A percentile compares a stretch with the other conserved stretches of the same genome.
These are phyloP conservation scores for Crypturellus undulatus DNA, from an alignment of 2,113 vertebrate genomes.

Conservation along the genomic window DNA sequence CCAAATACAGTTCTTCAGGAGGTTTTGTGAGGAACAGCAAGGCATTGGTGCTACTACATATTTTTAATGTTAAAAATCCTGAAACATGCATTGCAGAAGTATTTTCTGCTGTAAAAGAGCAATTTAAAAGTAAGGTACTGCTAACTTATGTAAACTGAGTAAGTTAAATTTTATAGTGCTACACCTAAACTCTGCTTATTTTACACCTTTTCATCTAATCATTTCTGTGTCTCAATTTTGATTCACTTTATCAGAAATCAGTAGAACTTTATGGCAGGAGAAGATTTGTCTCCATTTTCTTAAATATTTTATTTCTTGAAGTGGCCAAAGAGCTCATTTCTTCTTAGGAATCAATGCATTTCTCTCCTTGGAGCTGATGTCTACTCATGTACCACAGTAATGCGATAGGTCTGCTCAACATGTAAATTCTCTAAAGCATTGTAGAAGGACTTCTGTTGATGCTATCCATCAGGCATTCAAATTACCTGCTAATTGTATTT, in stretches of 20 bases:
- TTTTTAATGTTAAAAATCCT: neutral
- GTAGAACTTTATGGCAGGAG: neutral
- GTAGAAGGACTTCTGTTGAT: neutral
- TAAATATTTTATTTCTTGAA: neutral
- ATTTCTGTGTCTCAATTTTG: neutral
- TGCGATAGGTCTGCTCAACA: neutral
- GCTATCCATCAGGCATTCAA: neutral
- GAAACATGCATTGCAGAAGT: neutral
- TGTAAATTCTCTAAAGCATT: neutral
- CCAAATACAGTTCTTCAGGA: neutral
- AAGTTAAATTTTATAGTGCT: neutral
- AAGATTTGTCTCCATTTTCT: neutral
- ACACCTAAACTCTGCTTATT: neutral
- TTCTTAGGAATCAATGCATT: neutral
- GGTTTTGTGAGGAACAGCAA: neutral
- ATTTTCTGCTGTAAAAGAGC: neutral
- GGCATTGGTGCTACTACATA: fast-evolving
- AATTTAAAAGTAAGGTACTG: neutral
- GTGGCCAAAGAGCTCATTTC: neutral
- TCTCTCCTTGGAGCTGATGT: neutral
- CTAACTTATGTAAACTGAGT: neutral
- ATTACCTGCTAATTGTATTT: neutral
- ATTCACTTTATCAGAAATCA: neutral
- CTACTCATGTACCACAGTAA: neutral
- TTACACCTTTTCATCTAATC: neutral